Evolutionary conservation across 2,888 invertebrate species (phyloP).

Genomic region (Caenorhabditis sulstoni): DNA sequence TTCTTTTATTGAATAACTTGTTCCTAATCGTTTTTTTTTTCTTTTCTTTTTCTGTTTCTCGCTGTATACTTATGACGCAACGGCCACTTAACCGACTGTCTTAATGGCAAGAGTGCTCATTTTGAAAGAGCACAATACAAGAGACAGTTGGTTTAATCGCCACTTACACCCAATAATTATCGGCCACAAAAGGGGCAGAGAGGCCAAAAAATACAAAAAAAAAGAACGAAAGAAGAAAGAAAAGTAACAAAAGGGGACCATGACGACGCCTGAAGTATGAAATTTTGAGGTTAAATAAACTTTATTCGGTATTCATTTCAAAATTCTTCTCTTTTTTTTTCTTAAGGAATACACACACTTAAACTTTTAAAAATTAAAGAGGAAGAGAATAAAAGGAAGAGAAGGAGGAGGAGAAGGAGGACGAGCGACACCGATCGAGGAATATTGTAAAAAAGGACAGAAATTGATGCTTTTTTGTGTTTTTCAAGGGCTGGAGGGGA

Average conservation of each 20-base stretch:
- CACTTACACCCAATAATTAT: slow-evolving; percentile 35
- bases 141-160: slow-evolving; percentile 46
- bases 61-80: slow-evolving; percentile 19
- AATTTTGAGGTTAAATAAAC: slow-evolving; percentile 26
- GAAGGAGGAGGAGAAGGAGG: slow-evolving; percentile 12
- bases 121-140: slow-evolving; percentile 12
- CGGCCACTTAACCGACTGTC: slow-evolving; percentile 33
- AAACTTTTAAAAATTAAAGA: slow-evolving; percentile 6
- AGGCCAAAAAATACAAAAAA: background rate
- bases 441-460: slow-evolving; percentile 2
- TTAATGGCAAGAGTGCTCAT: slow-evolving; percentile 1
- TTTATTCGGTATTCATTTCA: slow-evolving; percentile 3
- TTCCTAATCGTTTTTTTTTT: background rate
- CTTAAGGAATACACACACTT: slow-evolving; percentile 28
- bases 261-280: no score
- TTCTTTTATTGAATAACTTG: no score
- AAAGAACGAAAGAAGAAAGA: background rate
- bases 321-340: no score
- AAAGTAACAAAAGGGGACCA: background rate
- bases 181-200: slow-evolving; percentile 3
- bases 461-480: slow-evolving; percentile 26
- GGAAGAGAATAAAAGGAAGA: background rate
- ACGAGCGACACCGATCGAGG: slow-evolving; percentile 49
- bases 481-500: slow-evolving; percentile 7
- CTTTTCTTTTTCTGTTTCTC: no score